These are phyloP conservation scores for Bruchidius siliquastri DNA, from an alignment of 2,888 invertebrate genomes.

Conservation along the genomic window DNA sequence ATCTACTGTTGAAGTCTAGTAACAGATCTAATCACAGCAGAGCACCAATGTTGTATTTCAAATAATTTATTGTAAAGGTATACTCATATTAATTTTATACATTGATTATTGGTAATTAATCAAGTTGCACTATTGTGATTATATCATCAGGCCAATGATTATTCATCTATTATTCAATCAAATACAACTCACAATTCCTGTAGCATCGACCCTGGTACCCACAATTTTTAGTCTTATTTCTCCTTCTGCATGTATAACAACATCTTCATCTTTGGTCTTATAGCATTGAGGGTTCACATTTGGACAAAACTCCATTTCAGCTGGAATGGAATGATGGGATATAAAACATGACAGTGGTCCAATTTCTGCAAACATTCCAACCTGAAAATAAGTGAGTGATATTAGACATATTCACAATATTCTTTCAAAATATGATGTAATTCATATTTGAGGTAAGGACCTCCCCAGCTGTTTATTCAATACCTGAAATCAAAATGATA, in stretches of 20 bases:
- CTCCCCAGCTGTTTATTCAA: too few relatives aligned
- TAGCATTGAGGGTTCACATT: slow-evolving; percentile 97
- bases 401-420: too few relatives aligned
- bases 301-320: slow-evolving; percentile 99
- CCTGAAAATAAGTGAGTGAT: slow-evolving; percentile 41
- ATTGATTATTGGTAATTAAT: too few relatives aligned
- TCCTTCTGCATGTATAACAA: slow-evolving; percentile 94
- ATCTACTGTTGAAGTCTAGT: too few relatives aligned
- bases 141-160: too few relatives aligned
- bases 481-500: too few relatives aligned
- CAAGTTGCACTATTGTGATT: too few relatives aligned
- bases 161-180: neutral
- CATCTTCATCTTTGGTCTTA: slow-evolving; percentile 97
- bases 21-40: too few relatives aligned
- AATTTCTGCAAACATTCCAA: slow-evolving; percentile 99
- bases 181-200: slow-evolving; percentile 81
- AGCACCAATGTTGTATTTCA: too few relatives aligned
- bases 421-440: too few relatives aligned
- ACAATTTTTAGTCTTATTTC: slow-evolving; percentile 97
- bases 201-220: slow-evolving; percentile 96
- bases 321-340: slow-evolving; percentile 95
- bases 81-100: too few relatives aligned
- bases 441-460: neutral
- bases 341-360: slow-evolving; percentile 98
- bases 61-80: too few relatives aligned